A percentile compares a stretch with the other conserved stretches of the same genome.
Conservation (phyloP, 2,797 vertebrate species). For the Cottoperca gobio region DNA sequence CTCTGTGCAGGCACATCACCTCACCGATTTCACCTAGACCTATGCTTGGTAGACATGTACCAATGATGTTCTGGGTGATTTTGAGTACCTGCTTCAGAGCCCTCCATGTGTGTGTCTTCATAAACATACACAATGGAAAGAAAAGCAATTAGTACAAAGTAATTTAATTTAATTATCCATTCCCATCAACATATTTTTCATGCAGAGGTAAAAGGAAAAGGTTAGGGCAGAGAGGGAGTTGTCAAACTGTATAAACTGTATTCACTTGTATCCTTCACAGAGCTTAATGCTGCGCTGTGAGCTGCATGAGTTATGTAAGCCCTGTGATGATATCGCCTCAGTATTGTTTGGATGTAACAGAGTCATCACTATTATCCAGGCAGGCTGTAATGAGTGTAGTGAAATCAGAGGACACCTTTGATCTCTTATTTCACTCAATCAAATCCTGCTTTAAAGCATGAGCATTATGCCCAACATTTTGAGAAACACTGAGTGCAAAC, state of each 20-base stretch:
- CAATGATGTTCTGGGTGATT: neutral
- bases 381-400: conserved; percentile 14
- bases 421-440: conserved; percentile 37
- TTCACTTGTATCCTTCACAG: conserved; percentile 17
- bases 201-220: neutral
- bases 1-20: neutral
- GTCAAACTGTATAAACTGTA: conserved; percentile 17
- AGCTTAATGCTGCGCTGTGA: neutral
- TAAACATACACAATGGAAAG: conserved; percentile 47
- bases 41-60: neutral
- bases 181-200: conserved; percentile 24
- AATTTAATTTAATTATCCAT: conserved; percentile 44
- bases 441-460: conserved; percentile 29
- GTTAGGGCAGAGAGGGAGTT: conserved; percentile 8
- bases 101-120: neutral
- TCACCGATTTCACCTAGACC: no score
- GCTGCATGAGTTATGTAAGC: conserved; percentile 23
- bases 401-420: conserved; percentile 14
- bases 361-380: conserved; percentile 34
- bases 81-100: neutral
- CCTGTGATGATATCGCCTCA: conserved; percentile 17
- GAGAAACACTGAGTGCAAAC: conserved; percentile 35
- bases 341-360: conserved; percentile 40
- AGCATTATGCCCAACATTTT: conserved; percentile 22
- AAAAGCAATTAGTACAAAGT: conserved; percentile 46